A percentile compares a stretch with the other conserved stretches of the same genome.
phyloP scores from a whole-genome alignment of 2,888 invertebrate species.

The Tanypteryx hageni region DNA sequence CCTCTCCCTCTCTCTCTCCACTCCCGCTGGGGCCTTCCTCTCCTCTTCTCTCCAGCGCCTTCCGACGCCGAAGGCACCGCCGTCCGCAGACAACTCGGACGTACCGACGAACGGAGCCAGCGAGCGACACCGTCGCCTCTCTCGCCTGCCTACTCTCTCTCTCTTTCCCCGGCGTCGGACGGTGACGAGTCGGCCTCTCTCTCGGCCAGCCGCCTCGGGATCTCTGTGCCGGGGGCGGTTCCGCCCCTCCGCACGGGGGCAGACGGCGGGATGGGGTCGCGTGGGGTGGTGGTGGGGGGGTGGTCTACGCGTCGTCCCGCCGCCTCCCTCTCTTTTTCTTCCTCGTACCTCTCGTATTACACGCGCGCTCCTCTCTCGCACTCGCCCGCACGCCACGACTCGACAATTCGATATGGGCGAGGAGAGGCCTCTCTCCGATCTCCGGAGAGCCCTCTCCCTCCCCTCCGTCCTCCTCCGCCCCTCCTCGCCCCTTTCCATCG shows the following conservation, averaged over 20 bases:
- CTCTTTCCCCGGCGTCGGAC: slow-evolving; percentile 69
- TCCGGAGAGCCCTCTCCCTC: neutral
- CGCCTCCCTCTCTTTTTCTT: slow-evolving; percentile 41
- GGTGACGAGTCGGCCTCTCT: slow-evolving; percentile 70
- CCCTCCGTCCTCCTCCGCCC: neutral
- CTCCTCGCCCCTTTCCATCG: slow-evolving; percentile 68
- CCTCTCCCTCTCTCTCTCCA: neutral
- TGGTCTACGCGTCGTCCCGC: neutral
- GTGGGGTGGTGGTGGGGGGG: neutral
- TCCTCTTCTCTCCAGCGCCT: neutral
- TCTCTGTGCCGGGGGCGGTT: slow-evolving; percentile 74
- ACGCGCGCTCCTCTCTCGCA: slow-evolving; percentile 27
- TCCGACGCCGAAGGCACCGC: neutral
- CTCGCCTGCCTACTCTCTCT: neutral
- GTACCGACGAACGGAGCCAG: slow-evolving; percentile 74
- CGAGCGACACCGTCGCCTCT: slow-evolving; percentile 66
- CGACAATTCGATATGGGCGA: slow-evolving; percentile 62
- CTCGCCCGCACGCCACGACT: slow-evolving; percentile 60
- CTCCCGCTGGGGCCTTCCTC: slow-evolving; percentile 17
- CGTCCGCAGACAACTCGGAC: slow-evolving; percentile 69
- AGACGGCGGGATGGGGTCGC: slow-evolving; percentile 37
- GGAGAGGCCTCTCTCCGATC: slow-evolving; percentile 38
- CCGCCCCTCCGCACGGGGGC: slow-evolving; percentile 76
- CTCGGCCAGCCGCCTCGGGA: slow-evolving; percentile 70
- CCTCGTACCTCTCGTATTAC: neutral